Conservation (phyloP, 1,140 invertebrate species). For the Ridgeia piscesae region DNA sequence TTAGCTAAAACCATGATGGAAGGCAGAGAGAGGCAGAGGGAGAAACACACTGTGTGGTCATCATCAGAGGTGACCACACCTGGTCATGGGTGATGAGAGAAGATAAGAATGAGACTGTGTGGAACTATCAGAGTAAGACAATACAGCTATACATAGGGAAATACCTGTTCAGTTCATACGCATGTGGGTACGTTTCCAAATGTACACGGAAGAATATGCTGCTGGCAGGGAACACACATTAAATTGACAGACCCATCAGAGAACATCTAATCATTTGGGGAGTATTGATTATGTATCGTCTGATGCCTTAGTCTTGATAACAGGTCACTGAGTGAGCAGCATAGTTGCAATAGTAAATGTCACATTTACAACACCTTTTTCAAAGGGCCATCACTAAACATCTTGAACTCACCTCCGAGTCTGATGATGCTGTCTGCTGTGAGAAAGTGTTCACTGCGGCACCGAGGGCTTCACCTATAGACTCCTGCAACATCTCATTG, state of each 20-base stretch:
- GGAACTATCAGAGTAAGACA: neutral
- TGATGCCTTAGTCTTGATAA: neutral
- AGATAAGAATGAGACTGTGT: neutral
- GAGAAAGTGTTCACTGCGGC: constrained; percentile 49
- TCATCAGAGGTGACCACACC: no score
- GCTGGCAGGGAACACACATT: neutral
- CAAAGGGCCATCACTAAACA: neutral
- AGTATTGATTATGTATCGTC: neutral
- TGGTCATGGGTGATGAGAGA: no score
- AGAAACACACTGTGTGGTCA: no score
- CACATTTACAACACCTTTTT: no score
- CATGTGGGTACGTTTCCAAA: neutral
- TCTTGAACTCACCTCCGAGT: constrained; percentile 39
- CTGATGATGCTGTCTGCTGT: constrained; percentile 38
- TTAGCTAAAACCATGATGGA: no score
- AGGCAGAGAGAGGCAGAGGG: no score
- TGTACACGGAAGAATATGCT: neutral
- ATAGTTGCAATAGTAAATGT: no score
- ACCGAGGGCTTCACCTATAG: constrained; percentile 45
- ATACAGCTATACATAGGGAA: neutral
- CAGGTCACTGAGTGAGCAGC: neutral
- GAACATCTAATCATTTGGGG: neutral
- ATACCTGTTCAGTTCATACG: neutral
- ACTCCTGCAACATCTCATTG: constrained; percentile 39
- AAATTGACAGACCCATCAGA: neutral